Conservation (phyloP, 2,797 vertebrate genomes). For the Dryobates pubescens region DNA sequence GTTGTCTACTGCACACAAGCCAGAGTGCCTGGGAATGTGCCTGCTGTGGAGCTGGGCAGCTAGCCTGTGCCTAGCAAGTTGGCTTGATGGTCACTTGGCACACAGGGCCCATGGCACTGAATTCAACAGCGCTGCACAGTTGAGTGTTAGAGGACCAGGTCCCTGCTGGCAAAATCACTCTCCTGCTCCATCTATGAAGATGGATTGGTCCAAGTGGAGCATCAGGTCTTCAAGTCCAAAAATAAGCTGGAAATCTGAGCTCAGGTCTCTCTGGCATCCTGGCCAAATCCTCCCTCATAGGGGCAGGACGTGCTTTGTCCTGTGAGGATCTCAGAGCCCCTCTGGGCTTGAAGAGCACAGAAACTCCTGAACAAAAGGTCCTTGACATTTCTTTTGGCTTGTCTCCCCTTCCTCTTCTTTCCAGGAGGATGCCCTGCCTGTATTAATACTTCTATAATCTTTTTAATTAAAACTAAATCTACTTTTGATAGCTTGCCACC, state of each 20-base stretch:
- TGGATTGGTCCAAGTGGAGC: slow-evolving; percentile 13
- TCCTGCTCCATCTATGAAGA: slow-evolving; percentile 34
- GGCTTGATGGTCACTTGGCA: slow-evolving; percentile 57
- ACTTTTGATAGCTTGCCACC: slow-evolving; percentile 9
- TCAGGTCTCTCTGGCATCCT: background rate
- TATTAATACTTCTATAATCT: slow-evolving; percentile 13
- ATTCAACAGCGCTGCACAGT: background rate
- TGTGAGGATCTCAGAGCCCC: background rate
- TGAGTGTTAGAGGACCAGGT: background rate
- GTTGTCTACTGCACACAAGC: background rate
- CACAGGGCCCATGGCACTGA: background rate
- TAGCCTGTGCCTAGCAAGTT: background rate
- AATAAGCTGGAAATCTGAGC: background rate
- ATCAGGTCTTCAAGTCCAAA: background rate
- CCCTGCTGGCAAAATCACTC: slow-evolving; percentile 37
- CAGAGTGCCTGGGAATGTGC: background rate
- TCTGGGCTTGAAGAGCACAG: background rate
- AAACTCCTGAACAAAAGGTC: background rate
- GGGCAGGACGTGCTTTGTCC: accelerated
- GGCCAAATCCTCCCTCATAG: accelerated
- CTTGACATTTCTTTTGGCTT: background rate
- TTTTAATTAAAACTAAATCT: slow-evolving; percentile 58
- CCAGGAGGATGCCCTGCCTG: background rate
- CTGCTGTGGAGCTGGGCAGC: background rate
- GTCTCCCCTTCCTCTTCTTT: background rate